phyloP scores from a whole-genome alignment of 2,113 vertebrate genomes.

The Rhegmatorhina hoffmannsi region DNA sequence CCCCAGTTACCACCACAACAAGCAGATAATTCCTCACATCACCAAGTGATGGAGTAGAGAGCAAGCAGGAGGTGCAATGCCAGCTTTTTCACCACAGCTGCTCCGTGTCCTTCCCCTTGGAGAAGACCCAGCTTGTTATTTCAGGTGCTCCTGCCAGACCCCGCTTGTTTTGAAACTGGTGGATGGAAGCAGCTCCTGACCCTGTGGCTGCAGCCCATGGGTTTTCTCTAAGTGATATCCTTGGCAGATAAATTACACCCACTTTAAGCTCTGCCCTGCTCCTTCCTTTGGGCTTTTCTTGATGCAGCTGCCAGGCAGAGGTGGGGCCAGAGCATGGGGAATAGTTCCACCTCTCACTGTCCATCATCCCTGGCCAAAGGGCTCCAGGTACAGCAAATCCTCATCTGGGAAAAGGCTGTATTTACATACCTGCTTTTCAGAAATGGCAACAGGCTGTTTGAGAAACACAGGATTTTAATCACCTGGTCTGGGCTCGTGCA shows the following conservation, averaged over 20 bases:
- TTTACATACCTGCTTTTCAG: not conserved
- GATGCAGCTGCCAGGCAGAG: not conserved
- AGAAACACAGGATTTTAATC: not conserved
- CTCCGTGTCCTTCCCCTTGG: not conserved
- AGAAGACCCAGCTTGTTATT: rapidly evolving
- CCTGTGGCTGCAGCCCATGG: not conserved
- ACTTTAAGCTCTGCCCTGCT: not conserved
- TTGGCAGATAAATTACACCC: not conserved
- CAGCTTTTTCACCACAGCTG: not conserved
- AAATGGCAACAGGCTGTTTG: not conserved
- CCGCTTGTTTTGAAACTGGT: rapidly evolving
- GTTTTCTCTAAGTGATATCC: not conserved
- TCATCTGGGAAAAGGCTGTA: not conserved
- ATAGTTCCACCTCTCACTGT: not conserved
- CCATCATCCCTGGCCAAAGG: not conserved
- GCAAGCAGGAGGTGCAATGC: not conserved
- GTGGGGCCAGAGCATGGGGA: rapidly evolving
- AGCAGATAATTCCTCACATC: not conserved
- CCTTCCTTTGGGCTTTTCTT: not conserved
- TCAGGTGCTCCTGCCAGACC: not conserved
- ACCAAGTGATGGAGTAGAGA: rapidly evolving
- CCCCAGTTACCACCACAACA: rapidly evolving
- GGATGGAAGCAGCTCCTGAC: not conserved
- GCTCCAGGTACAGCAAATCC: not conserved
- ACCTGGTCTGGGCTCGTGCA: not conserved